phyloP scores from a whole-genome alignment of 2,113 vertebrate species.

The Aspidoscelis tigris region DNA sequence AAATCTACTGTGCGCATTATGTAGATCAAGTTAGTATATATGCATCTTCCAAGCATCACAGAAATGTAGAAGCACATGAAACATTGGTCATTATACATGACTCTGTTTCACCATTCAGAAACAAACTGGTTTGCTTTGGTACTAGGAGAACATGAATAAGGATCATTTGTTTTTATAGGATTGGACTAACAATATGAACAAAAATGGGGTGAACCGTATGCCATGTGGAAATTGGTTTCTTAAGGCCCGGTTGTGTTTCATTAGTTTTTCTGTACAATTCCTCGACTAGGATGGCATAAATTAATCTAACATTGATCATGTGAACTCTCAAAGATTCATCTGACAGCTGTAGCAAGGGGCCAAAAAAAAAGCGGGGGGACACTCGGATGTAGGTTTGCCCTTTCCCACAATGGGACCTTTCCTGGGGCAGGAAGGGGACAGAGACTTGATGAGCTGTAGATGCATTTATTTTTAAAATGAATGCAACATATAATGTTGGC shows the following conservation, averaged over 20 bases:
- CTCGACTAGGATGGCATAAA: too few relatives aligned
- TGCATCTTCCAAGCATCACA: constrained; percentile 42
- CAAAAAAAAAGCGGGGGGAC: too few relatives aligned
- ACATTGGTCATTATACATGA: not conserved
- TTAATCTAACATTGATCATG: too few relatives aligned
- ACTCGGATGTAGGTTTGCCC: too few relatives aligned
- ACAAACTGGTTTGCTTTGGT: not conserved
- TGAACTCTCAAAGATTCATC: too few relatives aligned
- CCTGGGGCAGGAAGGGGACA: too few relatives aligned
- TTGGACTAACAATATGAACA: not conserved
- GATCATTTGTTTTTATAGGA: not conserved
- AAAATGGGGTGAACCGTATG: not conserved
- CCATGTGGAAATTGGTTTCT: not conserved
- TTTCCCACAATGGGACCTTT: too few relatives aligned
- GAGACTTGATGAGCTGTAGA: too few relatives aligned
- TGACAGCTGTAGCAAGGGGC: too few relatives aligned
- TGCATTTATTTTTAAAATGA: too few relatives aligned
- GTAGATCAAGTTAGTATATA: constrained; percentile 46
- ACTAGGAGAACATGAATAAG: not conserved
- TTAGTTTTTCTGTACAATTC: not conserved
- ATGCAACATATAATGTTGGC: too few relatives aligned
- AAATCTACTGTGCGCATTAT: constrained; percentile 15
- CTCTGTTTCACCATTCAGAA: not conserved
- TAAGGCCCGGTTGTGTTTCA: not conserved
- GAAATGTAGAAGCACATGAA: constrained; percentile 32